phyloP scores from a whole-genome alignment of 92 coral and sea anemone genomes.

The Siderastrea siderea region DNA sequence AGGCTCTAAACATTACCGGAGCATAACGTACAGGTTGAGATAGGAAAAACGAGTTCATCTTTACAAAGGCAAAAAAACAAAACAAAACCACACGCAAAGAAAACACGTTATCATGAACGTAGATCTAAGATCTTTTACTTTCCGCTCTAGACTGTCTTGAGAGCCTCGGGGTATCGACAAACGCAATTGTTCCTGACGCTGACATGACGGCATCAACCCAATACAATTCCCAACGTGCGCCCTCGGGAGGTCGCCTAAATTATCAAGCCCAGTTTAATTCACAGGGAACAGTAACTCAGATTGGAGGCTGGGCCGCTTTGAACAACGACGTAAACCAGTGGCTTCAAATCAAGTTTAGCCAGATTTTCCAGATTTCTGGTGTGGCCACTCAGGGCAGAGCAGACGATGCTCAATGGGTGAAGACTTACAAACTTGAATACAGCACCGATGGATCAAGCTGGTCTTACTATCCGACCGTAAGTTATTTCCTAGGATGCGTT shows the following conservation, averaged over 20 bases:
- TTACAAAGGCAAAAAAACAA: no score
- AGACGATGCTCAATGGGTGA: slow-evolving; percentile 10
- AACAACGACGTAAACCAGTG: slow-evolving; percentile 55
- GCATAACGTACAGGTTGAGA: no score
- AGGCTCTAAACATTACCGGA: no score
- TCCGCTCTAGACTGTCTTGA: slow-evolving; percentile 60
- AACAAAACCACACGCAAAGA: no score
- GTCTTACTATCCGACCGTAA: slow-evolving; percentile 66
- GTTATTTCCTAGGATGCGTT: background rate
- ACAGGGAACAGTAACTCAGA: slow-evolving; percentile 21
- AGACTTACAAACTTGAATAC: slow-evolving; percentile 63
- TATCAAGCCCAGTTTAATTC: background rate
- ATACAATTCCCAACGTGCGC: slow-evolving; percentile 13
- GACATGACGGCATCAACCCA: slow-evolving; percentile 75
- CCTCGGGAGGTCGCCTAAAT: background rate
- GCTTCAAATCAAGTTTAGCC: slow-evolving; percentile 58
- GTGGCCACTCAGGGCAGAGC: slow-evolving; percentile 84
- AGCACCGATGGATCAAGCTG: slow-evolving; percentile 74
- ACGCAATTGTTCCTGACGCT: slow-evolving; percentile 36
- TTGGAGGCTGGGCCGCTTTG: slow-evolving; percentile 81
- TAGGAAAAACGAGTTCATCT: no score
- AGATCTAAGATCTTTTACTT: no score
- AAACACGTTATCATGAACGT: no score
- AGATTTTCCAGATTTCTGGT: slow-evolving; percentile 44
- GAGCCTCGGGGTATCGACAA: slow-evolving; percentile 58